Evolutionary conservation across 2,888 invertebrate genomes (phyloP).

Genomic region (Mythimna ferrago): DNA sequence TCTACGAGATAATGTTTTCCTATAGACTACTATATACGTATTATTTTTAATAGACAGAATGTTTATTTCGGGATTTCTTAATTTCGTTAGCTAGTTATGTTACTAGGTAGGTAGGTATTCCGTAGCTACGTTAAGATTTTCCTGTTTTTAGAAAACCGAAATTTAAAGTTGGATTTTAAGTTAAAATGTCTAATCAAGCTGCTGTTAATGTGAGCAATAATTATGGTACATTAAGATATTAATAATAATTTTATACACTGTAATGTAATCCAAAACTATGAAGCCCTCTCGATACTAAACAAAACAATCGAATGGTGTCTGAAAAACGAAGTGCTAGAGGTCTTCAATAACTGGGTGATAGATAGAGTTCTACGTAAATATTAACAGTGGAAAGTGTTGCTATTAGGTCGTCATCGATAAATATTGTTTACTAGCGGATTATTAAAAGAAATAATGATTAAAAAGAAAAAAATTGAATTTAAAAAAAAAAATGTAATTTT

Average conservation of each 20-base stretch:
- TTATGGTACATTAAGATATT: constrained; percentile 1
- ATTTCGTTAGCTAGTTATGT: not conserved
- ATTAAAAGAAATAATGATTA: not conserved
- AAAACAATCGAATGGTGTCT: constrained; percentile 32
- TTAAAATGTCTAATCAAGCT: not conserved
- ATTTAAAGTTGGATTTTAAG: not conserved
- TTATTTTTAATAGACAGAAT: not conserved
- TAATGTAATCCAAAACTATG: constrained; percentile 10
- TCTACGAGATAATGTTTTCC: not conserved
- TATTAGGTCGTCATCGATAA: constrained; percentile 17
- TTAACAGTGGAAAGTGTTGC: constrained; percentile 25
- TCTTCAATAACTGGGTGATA: constrained; percentile 26
- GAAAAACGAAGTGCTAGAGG: not conserved
- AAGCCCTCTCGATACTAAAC: not conserved
- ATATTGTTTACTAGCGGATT: constrained; percentile 1
- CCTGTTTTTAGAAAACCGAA: not conserved
- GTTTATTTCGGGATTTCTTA: not conserved
- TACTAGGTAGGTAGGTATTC: not conserved
- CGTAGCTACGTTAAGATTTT: not conserved
- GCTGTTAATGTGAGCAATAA: not conserved
- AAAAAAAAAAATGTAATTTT: not conserved
- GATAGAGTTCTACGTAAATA: constrained; percentile 35
- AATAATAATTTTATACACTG: not conserved
- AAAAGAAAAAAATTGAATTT: not conserved
- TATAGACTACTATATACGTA: not conserved